Conservation (phyloP, 2,888 invertebrate species). For the Noctua pronuba region DNA sequence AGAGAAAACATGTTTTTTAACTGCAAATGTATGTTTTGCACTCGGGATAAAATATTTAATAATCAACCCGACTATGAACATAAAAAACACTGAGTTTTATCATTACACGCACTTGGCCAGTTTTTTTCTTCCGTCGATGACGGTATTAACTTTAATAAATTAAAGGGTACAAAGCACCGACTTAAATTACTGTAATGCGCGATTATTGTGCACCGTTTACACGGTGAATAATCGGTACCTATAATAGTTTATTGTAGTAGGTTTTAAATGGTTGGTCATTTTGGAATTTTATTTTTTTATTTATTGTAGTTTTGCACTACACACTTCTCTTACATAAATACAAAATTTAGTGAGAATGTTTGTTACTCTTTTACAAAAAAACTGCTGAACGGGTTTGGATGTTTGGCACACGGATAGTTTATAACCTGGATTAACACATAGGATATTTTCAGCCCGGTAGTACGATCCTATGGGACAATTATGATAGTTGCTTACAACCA, state of each 20-base stretch:
- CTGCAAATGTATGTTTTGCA: too few species aligned
- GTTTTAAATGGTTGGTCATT: too few species aligned
- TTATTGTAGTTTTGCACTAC: too few species aligned
- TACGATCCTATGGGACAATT: not conserved
- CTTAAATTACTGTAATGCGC: not conserved
- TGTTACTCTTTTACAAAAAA: not conserved
- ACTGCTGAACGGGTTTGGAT: not conserved
- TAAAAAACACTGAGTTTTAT: too few species aligned
- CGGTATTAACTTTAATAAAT: not conserved
- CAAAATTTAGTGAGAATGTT: not conserved
- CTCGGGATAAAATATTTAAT: too few species aligned
- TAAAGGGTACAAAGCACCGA: not conserved
- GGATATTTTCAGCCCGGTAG: not conserved
- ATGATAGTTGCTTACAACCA: not conserved
- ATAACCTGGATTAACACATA: not conserved
- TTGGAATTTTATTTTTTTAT: too few species aligned
- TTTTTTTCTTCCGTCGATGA: not conserved
- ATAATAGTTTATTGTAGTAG: too few species aligned
- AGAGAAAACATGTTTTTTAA: not conserved
- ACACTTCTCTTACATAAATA: not conserved
- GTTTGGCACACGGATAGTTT: not conserved
- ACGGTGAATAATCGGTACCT: not conserved
- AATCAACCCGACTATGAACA: too few species aligned
- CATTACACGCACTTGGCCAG: too few species aligned
- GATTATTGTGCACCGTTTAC: not conserved